Evolutionary conservation across 2,113 vertebrate species (phyloP), one percentile per base, ranked within the genome.

Genomic region (Pelodiscus sinensis): DNA sequence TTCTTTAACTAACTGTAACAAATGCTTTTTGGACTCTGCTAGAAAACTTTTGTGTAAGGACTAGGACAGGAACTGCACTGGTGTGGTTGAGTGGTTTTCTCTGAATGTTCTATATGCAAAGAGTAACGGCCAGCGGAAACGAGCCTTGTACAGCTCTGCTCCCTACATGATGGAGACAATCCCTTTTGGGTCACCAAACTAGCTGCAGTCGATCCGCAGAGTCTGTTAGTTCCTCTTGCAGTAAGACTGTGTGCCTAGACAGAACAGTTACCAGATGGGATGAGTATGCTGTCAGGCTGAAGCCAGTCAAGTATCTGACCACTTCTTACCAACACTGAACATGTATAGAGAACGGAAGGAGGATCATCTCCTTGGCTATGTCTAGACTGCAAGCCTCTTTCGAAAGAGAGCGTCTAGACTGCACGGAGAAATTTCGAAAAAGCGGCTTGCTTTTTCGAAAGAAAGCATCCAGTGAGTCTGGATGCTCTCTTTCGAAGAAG

Each of bases 281-380:
- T 55, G 56, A 79, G 29, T 15, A 13, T 5, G 0, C 12, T 3
- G 35, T 21, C 21, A 2, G 52, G 4, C 8, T 38, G 19, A 54
- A 8, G 2, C 71, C 81, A 2, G n/a, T 13, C 21, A 4, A 13
- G 8, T 11, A 35, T 44, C 44, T 78, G 44, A 11, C 84, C 24
- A 38, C 13, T 2, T 31, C 21, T 1, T 29, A 0, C 21, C 3
- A 0, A 21, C 65, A 29, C 0, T 2, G 0, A 10, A 86, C 29
- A 3, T 55, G 54, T 71, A 29, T 60, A 27, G 58, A 31, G 71
- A 78, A 18, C 5, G 35, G 25, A 1, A 13, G 5, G 6, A 12
- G 0, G 31, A 6, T 19, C 78, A 14, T 13, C 16, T 55, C 11
- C 50, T n/a, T n/a, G n/a, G n/a, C n/a, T n/a, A n/a, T n/a, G n/a